Conservation (phyloP, 2,797 vertebrate species). For the Tinamus major region DNA sequence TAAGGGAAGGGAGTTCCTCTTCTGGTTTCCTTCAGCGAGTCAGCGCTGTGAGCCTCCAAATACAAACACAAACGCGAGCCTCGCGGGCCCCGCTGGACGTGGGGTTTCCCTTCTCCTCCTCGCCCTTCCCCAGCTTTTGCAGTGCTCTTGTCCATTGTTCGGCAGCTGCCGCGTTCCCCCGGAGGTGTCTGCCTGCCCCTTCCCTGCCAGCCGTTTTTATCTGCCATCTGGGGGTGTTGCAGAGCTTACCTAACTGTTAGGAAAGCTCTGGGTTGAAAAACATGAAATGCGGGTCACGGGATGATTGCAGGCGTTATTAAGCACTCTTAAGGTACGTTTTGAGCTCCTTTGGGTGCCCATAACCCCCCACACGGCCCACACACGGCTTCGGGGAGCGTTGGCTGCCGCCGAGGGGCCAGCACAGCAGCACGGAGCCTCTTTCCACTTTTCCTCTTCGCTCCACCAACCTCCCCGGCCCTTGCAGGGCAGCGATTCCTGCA, state of each 20-base stretch:
- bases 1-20: slow-evolving; percentile 11
- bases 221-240: slow-evolving; percentile 5
- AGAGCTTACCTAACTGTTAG: neutral
- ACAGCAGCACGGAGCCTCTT: neutral
- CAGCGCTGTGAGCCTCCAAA: neutral
- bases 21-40: neutral
- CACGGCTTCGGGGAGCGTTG: neutral
- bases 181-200: neutral
- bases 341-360: neutral
- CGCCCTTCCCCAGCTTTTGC: neutral
- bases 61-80: too few species aligned
- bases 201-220: neutral
- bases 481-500: neutral
- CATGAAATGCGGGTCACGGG: neutral
- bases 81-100: accelerated
- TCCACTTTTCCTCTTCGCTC: neutral
- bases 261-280: neutral
- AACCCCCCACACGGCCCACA: neutral
- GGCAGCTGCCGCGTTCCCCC: neutral
- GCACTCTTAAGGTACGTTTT: neutral
- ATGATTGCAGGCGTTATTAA: neutral
- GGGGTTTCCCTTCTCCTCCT: neutral
- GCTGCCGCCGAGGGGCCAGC: neutral
- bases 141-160: neutral
- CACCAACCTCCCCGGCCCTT: neutral